Base-by-base conservation (phyloP, 2,888 invertebrate genomes). In the Nasonia oneida region DNA sequence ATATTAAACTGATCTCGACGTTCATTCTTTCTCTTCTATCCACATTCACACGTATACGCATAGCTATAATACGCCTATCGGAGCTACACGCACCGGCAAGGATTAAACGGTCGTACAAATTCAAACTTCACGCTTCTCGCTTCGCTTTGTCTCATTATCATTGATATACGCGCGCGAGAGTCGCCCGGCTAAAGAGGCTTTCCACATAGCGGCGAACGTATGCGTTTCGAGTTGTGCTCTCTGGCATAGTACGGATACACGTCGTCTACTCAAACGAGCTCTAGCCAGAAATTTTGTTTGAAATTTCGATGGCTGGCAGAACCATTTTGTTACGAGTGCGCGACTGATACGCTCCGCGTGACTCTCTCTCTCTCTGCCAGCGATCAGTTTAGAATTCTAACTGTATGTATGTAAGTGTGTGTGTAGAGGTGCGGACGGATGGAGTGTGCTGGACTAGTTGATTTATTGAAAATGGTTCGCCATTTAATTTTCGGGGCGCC, bases 111-210 rank as follows among this genome's bases (percentile, higher is more conserved):
- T 50, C 42, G 70, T 76, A 53, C 84, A 42, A 85, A 81, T 81
- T 76, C 84, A 57, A 81, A 77, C 80, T 81, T 85, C 76, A 70
- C 71, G 81, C 70, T 37, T 79, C 61, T 77, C 77, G 71, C 70
- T 71, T 83, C 50, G 75, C 77, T 81, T 81, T 81, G 84, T 85
- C 81, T 81, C 81, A 77, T 85, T 85, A 85, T 71, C 74, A 74
- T n/a, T 74, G 39, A 79, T 39, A 29, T 53, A 79, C 33, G n/a
- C 50, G 61, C 61, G 50, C 67, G 67, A 29, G 8, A 37, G 39
- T n/a, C n/a, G 14, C 8, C 23, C 53, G 37, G 53, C n/a, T 14
- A 67, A 37, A 79, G 73, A 73, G 47, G 3, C 5, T 23, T 53
- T 53, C 47, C 57, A 42, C 29, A 39, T 47, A 23, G 42, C 23